These are phyloP conservation scores for Otis tarda DNA, from an alignment of 2,113 vertebrate species.

Conservation along the genomic window DNA sequence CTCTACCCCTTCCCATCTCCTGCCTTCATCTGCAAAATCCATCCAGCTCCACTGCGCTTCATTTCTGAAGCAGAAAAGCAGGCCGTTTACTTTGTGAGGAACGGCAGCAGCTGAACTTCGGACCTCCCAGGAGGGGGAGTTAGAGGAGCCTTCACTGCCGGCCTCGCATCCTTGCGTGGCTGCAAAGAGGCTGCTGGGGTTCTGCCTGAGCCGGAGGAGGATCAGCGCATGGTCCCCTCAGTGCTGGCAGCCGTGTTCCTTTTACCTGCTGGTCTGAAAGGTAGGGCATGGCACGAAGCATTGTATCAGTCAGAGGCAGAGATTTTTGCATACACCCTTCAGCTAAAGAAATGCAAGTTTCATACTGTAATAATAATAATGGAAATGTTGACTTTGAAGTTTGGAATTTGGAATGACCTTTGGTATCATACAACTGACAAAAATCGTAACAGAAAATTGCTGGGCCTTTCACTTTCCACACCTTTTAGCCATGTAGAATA, in stretches of 20 bases:
- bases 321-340: neutral
- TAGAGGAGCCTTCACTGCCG: neutral
- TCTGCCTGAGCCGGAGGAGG: neutral
- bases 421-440: neutral
- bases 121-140: conserved; percentile 49
- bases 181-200: neutral
- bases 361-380: neutral
- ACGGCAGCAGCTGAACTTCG: neutral
- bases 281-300: neutral
- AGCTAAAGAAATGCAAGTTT: neutral
- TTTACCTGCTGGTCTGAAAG: neutral
- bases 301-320: neutral
- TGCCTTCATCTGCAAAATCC: neutral
- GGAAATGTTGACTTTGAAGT: neutral
- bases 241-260: accelerated
- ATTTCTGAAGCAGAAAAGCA: neutral
- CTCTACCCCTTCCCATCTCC: neutral
- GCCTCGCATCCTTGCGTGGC: no score
- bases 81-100: neutral
- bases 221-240: no score
- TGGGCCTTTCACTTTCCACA: neutral
- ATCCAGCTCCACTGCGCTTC: neutral
- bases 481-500: neutral
- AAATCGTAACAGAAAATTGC: neutral
- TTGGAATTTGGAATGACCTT: neutral